These are phyloP conservation scores for Anastrepha obliqua DNA, from an alignment of 1,140 invertebrate species.

Conservation along the genomic window DNA sequence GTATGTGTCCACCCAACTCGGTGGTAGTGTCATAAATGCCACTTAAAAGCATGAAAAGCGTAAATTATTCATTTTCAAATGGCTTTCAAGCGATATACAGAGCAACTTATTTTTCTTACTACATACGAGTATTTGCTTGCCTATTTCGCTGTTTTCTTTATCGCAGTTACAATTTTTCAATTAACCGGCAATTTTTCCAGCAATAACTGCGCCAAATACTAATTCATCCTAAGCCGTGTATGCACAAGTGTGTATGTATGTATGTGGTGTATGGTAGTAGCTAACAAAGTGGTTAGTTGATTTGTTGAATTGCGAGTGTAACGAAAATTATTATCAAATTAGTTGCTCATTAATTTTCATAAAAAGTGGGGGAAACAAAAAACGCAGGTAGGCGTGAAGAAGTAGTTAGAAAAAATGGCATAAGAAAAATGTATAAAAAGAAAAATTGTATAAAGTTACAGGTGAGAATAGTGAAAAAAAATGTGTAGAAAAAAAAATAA, in stretches of 20 bases:
- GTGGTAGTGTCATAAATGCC: conserved; percentile 40
- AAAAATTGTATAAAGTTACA: background rate
- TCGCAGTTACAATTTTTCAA: conserved; percentile 32
- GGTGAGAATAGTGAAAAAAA: background rate
- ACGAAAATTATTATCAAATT: conserved; percentile 51
- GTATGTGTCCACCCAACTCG: conserved; percentile 15
- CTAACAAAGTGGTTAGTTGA: conserved; percentile 9
- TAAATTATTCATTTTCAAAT: conserved; percentile 47
- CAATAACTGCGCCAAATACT: background rate
- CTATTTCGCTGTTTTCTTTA: conserved; percentile 15
- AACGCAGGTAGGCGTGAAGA: background rate
- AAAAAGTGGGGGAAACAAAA: conserved; percentile 1
- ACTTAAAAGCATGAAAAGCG: conserved; percentile 42
- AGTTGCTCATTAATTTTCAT: conserved; percentile 54
- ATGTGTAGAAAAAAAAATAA: background rate
- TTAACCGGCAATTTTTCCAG: conserved; percentile 36
- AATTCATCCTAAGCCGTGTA: background rate
- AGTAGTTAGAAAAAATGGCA: background rate
- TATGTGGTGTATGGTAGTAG: background rate
- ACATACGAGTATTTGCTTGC: background rate
- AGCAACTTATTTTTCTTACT: background rate
- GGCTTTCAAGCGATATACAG: background rate
- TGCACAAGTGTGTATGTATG: background rate
- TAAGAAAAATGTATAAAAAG: background rate
- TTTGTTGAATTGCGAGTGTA: conserved; percentile 29